These are phyloP conservation scores for Microchirus variegatus DNA, from an alignment of 2,797 vertebrate genomes.

Conservation along the genomic window DNA sequence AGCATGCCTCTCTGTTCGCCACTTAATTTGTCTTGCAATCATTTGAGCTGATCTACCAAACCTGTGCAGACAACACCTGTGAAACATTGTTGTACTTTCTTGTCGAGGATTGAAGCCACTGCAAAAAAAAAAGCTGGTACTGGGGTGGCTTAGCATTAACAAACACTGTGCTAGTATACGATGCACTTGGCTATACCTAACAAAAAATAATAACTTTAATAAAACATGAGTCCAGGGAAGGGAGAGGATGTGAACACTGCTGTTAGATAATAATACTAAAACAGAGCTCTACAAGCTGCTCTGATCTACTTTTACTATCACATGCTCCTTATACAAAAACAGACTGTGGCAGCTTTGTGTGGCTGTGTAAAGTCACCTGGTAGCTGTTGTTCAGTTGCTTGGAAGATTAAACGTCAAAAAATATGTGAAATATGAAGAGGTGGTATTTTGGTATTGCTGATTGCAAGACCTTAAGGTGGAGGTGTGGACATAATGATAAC, in stretches of 20 bases:
- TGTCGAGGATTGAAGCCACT: constrained; percentile 1
- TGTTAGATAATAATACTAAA: constrained; percentile 20
- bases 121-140: constrained; percentile 13
- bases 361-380: too few species aligned
- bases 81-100: constrained; percentile 2
- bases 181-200: constrained; percentile 18
- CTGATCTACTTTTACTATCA: constrained; percentile 10
- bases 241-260: constrained; percentile 13
- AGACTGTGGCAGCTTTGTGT: not conserved
- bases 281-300: constrained; percentile 11
- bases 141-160: constrained; percentile 21
- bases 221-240: constrained; percentile 14
- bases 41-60: constrained; percentile 8
- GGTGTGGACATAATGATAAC: too few species aligned
- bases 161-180: constrained; percentile 16
- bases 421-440: too few species aligned
- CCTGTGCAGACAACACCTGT: constrained; percentile 12
- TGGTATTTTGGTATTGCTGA: too few species aligned
- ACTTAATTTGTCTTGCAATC: too few species aligned
- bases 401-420: too few species aligned
- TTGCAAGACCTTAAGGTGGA: too few species aligned
- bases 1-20: constrained; percentile 14
- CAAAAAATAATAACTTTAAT: constrained; percentile 35
- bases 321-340: constrained; percentile 3
- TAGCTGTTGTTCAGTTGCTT: too few species aligned